A percentile compares a stretch with the other conserved stretches of the same genome.
Evolutionary conservation across 2,797 vertebrate genomes (phyloP).

Genomic region (Acanthis flammea): DNA sequence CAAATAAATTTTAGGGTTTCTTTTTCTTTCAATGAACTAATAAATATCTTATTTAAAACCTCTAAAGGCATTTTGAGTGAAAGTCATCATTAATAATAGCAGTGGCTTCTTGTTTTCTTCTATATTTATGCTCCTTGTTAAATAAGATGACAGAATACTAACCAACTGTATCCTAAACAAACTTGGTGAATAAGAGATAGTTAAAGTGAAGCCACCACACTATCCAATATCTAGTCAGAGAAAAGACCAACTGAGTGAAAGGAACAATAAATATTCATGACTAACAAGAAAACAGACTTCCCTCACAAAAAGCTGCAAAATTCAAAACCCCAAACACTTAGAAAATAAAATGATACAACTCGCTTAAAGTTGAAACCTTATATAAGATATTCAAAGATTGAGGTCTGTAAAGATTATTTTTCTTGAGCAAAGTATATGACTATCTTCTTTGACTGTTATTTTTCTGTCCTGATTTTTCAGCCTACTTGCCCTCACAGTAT

Average conservation of each 20-base stretch:
- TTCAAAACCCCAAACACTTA: neutral
- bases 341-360: neutral
- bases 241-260: neutral
- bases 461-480: neutral
- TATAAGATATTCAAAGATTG: neutral
- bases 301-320: accelerated
- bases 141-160: neutral
- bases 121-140: neutral
- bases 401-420: neutral
- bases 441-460: neutral
- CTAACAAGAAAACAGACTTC: neutral
- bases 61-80: neutral
- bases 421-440: neutral
- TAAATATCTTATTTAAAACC: neutral
- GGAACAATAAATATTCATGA: neutral
- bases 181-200: neutral
- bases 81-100: neutral
- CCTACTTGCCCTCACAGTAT: neutral
- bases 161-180: neutral
- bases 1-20: neutral
- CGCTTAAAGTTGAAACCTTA: neutral
- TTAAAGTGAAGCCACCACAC: neutral
- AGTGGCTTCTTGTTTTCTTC: neutral
- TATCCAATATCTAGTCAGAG: neutral
- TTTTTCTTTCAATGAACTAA: neutral